Conservation (phyloP, 53 echinoderm and acorn worm genomes). For the Antedon mediterranea region DNA sequence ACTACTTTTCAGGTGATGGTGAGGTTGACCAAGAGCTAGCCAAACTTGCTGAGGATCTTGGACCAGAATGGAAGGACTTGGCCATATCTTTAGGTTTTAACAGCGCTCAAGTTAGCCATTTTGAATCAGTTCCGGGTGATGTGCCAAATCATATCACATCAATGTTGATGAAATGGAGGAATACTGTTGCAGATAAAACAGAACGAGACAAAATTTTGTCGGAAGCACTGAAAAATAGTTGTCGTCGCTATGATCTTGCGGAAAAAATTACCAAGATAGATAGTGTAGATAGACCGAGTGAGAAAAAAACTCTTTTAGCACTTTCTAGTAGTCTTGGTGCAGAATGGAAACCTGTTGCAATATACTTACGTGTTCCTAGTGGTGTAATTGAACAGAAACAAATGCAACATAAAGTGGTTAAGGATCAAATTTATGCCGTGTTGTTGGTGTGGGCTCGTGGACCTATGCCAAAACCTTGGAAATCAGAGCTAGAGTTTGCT, state of each 20-base stretch:
- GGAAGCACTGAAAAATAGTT: not conserved
- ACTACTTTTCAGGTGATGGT: not conserved
- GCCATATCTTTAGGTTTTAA: not conserved
- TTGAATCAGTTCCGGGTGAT: not conserved
- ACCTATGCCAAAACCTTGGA: not conserved
- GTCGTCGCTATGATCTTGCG: not conserved
- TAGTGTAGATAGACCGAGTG: not conserved
- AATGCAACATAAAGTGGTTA: not conserved
- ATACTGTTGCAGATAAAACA: not conserved
- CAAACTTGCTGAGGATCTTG: not conserved
- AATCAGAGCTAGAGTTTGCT: not conserved
- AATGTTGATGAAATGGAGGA: not conserved
- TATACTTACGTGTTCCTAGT: not conserved
- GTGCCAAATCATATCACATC: not conserved
- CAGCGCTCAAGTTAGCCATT: not conserved
- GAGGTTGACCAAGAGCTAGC: not conserved
- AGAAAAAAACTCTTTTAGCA: not conserved
- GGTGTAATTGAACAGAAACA: not conserved
- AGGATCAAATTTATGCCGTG: not conserved
- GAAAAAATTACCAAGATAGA: not conserved
- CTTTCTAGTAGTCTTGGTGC: not conserved
- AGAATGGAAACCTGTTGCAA: not conserved
- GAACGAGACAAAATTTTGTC: not conserved
- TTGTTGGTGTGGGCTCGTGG: not conserved
- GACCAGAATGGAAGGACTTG: not conserved